Base-by-base conservation (phyloP, 2,797 vertebrate species). In the Cyclopterus lumpus region DNA sequence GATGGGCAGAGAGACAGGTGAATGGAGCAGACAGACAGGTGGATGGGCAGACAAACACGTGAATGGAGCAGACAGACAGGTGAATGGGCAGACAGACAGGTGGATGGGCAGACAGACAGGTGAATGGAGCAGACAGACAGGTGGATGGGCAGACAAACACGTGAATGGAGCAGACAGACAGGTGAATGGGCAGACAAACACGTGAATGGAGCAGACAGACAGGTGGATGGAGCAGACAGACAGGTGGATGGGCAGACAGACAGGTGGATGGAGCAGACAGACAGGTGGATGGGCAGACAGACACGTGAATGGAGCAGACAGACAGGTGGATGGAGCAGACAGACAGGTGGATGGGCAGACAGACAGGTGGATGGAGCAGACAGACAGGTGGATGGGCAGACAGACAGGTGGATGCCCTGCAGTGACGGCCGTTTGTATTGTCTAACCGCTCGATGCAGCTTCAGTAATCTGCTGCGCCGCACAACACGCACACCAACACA, bases 361-460 rank as follows among this genome's bases (percentile, higher is more conserved):
- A 51, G 58, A 32, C 18, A 20, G 4, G 34, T 34, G 34, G n/a
- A n/a, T n/a, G n/a, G n/a, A 8, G 34, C 34, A 8, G 32, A n/a
- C n/a, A n/a, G n/a, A n/a, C n/a, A n/a, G n/a, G 36, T 22, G 26
- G 32, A 58, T 58, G 3, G 38, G 2, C 38, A 12, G 26, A 44
- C 40, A 40, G 64, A 34, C 58, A 51, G 58, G 32, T 20, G 16
- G 34, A 59, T 58, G 24, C 7, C 26, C 34, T 34, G 69, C 83
- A 73, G 61, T 49, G 49, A 38, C n/a, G 38, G 30, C 22, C 38
- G 4, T 28, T 36, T 24, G 20, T 11, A 38, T 69, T 64, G 68
- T 76, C 28, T 20, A 1, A 18, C 28, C 28, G 28, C 57, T 51
- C 20, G 22, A 34, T 62, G 61, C 42, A 30, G 77, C 30, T 67